Conservation (phyloP, 2,888 invertebrate genomes). For the Drosophila neonasuta region DNA sequence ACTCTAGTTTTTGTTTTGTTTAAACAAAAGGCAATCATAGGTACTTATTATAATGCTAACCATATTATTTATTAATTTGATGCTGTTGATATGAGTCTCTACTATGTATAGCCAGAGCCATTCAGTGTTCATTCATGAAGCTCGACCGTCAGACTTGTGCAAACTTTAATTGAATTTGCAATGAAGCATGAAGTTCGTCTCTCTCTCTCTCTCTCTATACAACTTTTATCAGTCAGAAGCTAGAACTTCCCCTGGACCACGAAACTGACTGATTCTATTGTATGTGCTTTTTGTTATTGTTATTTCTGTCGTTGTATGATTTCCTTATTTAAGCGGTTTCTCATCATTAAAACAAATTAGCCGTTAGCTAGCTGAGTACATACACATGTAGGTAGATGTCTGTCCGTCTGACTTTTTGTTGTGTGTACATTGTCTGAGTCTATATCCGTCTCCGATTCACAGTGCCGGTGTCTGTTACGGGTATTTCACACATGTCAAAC, state of each 20-base stretch:
- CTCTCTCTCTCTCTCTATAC: conserved; percentile 6
- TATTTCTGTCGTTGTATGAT: conserved; percentile 40
- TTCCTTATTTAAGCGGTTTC: conserved; percentile 73
- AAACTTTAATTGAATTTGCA: conserved; percentile 78
- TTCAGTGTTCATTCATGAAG: conserved; percentile 27
- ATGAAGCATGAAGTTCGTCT: conserved; percentile 73
- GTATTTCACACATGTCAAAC: conserved; percentile 31
- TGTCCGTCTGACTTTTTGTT: conserved; percentile 7
- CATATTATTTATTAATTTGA: conserved; percentile 39
- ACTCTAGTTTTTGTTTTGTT: conserved; percentile 22
- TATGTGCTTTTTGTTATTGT: conserved; percentile 31
- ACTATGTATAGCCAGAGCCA: neutral
- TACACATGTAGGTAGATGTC: conserved; percentile 17
- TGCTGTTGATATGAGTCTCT: neutral
- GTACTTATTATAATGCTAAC: conserved; percentile 30
- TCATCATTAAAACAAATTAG: conserved; percentile 78
- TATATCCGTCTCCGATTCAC: conserved; percentile 28
- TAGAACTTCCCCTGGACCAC: conserved; percentile 8
- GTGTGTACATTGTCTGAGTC: conserved; percentile 18
- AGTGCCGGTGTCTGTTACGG: conserved; percentile 7
- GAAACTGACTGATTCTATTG: conserved; percentile 50
- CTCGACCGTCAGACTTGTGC: conserved; percentile 29
- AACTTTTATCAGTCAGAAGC: conserved; percentile 58
- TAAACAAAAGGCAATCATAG: conserved; percentile 32
- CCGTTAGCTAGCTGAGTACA: conserved; percentile 62